Base-by-base conservation (phyloP, 2,888 invertebrate genomes). In the Sympetrum striolatum region DNA sequence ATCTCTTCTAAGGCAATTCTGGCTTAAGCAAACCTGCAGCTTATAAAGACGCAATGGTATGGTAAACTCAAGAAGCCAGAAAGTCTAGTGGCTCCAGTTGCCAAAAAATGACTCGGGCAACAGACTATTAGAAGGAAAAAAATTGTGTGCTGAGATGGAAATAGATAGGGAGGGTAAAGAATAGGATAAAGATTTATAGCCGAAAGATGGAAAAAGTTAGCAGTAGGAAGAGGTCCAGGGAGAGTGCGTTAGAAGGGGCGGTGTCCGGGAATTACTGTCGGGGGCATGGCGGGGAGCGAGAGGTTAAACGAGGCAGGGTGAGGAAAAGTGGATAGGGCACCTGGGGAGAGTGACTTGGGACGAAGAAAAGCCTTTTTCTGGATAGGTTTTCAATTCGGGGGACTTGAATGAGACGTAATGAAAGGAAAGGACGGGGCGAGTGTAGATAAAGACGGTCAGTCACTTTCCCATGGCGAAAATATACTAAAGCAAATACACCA, bases 351-450 rank as follows among this genome's bases (percentile, higher is more conserved):
- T 31, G 37, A 10, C 58, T 58, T 37, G 39, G 60, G 37, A 37
- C 2, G 37, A 37, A 35, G 60, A 60, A 58, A 44, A 44, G 12
- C 81, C 25, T 39, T 44, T 58, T 53, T 58, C 58, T 53, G 82
- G 82, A 22, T 35, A 58, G 58, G 58, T 82, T 82, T 82, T 82
- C 82, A 82, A 82, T 82, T 82, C 82, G 18, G 53, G 53, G 82
- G 35, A 58, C 53, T 35, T 35, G 82, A 31, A 82, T 58, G 18
- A 35, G 53, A 82, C 44, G 35, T 58, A 58, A 82, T 82, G 82
- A 82, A 35, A 82, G 82, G 81, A 81, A 81, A 4, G 48, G 81
- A 81, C 14, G 81, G 81, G 81, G 44, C 39, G 25, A 15, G 81
- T n/a, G 81, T 35, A 53, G 48, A 53, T 22, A 31, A 82, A 82